Evolutionary conservation across 2,888 invertebrate genomes (phyloP), one percentile per base, ranked within the genome.

Genomic region (Drosophila prolongata): DNA sequence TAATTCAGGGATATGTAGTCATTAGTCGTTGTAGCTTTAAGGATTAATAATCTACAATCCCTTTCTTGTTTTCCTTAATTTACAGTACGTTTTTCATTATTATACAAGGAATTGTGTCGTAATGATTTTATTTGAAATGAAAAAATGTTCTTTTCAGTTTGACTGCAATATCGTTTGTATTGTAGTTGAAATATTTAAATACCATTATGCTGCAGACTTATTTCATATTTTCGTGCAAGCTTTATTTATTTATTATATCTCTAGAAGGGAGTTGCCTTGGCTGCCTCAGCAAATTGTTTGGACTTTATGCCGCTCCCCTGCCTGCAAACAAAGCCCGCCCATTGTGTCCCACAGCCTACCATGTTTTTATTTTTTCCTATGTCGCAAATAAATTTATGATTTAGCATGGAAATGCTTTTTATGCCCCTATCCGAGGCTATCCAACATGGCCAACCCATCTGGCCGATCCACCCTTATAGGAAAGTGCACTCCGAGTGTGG

Each of bases 351-450:
- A 10, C 24, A 30, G 37, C 27, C 16, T 37, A 30, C 5, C 19
- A n/a, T 53, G 37, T 67, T 73, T 80, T 77, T 53, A 16, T 16
- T 47, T 68, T 73, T 80, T 77, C 30, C 46, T 50, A 50, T 58
- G 70, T 59, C 46, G 69, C 86, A 83, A 80, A 85, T 89, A 89
- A 87, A 89, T 89, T 89, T 86, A 89, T 86, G 83, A 84, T 88
- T 87, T 84, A 82, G 83, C 87, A 80, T 77, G 79, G 72, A 88
- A 79, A 89, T 78, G 78, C 89, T 89, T 88, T 88, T 82, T 80
- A 77, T 75, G 77, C 75, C 66, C 37, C 77, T 73, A 70, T 68
- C 59, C 60, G 6, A 37, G 37, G 27, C 35, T 11, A 16, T 38
- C 6, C 44, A 55, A 37, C 55, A 40, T 42, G 54, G 11, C 16